Conservation (phyloP, 2,113 vertebrate genomes). For the Neolamprologus toae region DNA sequence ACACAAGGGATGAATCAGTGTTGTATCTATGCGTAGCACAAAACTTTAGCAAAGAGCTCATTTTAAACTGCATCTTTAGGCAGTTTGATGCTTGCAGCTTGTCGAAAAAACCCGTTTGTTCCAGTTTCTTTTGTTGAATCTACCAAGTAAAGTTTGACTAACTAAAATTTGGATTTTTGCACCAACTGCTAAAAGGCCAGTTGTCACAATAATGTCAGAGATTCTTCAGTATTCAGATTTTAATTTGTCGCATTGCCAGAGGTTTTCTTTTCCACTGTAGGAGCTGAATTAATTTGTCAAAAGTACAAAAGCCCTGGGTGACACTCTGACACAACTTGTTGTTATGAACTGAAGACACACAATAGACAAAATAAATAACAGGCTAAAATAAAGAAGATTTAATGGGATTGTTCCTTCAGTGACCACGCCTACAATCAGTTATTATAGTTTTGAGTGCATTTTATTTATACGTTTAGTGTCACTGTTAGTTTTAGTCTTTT, state of each 20-base stretch:
- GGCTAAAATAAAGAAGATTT: not conserved
- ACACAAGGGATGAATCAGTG: not conserved
- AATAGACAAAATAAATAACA: not conserved
- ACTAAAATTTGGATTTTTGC: not conserved
- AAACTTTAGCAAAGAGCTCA: not conserved
- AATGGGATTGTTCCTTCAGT: not conserved
- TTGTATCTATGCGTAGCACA: not conserved
- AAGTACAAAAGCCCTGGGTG: not conserved
- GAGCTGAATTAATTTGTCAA: not conserved
- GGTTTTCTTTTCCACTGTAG: not conserved
- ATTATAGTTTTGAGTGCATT: not conserved
- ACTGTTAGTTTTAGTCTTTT: not conserved
- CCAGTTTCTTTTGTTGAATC: not conserved
- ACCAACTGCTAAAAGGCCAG: not conserved
- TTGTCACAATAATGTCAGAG: not conserved
- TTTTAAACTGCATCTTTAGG: not conserved
- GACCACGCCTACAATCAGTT: not conserved
- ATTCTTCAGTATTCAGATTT: not conserved
- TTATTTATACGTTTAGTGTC: not conserved
- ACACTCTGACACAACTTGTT: not conserved
- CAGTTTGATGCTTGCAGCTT: not conserved
- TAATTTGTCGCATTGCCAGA: fast-evolving
- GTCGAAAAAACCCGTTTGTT: not conserved
- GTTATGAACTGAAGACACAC: not conserved
- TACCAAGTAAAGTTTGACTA: not conserved